Conservation (phyloP, 2,888 invertebrate genomes). For the Ophonus ardosiacus region DNA sequence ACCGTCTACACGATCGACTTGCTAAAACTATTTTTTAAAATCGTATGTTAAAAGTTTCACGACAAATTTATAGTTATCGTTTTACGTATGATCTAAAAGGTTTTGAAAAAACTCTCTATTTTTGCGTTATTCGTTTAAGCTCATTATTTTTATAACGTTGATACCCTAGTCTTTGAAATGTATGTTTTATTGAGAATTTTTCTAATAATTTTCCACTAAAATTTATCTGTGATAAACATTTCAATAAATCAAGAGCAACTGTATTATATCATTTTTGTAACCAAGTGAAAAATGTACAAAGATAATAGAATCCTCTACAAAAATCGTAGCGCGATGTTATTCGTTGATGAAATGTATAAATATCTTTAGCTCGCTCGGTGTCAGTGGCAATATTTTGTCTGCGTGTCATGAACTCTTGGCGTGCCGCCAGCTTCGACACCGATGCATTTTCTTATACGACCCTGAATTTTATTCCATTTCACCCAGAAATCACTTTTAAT, state of each 20-base stretch:
- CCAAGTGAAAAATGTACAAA: neutral
- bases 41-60: too few species aligned
- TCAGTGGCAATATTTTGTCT: conserved; percentile 36
- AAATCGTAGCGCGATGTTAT: neutral
- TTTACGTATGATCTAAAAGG: too few species aligned
- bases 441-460: neutral
- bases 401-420: conserved; percentile 20
- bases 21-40: too few species aligned
- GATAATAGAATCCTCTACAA: neutral
- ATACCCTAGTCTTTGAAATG: too few species aligned
- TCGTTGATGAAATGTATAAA: conserved; percentile 12
- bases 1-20: too few species aligned
- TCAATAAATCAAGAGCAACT: neutral
- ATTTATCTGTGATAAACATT: neutral
- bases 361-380: conserved; percentile 30
- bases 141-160: too few species aligned
- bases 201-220: neutral
- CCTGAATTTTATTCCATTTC: neutral
- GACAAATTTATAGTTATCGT: too few species aligned
- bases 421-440: conserved; percentile 8
- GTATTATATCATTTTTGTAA: neutral
- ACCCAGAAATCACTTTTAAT: neutral
- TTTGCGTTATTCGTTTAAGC: too few species aligned
- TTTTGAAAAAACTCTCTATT: too few species aligned
- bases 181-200: neutral